Base-by-base conservation (phyloP, 2,113 vertebrate genomes). In the Pantherophis guttatus region DNA sequence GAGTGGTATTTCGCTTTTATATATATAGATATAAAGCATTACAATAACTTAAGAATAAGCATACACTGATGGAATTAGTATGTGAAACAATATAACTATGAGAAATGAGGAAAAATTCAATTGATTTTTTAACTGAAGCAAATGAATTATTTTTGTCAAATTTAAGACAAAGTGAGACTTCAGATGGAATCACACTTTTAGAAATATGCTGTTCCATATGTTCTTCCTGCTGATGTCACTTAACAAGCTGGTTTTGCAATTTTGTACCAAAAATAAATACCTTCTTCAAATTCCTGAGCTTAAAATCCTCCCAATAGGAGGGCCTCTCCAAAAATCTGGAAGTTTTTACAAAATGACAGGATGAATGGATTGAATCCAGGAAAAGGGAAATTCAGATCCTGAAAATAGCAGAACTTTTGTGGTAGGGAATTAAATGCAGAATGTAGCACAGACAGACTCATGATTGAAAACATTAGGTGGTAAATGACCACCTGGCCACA, bases 151-250 rank as follows among this genome's bases (percentile, higher is more conserved):
- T 94, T 96, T 96, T 93, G 54, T 85, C 88, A 39, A 58, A 58
- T 95, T 92, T 95, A 94, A 95, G 91, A 95, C 91, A 90, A 97
- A 94, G 93, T 96, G 92, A 87, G 95, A 95, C 13, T 94, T 92
- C 91, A 95, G 92, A 96, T 89, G 96, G 96, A 96, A 96, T 97
- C 95, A 96, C 94, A 97, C 95, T 94, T 96, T 93, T 95, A 95
- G 94, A 97, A 97, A 96, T 92, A 96, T 96, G 97, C 95, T 96
- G 93, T 96, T 95, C 95, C 95, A 97, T 97, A 97, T 95, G 97
- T 92, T 97, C 95, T 96, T 95, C 94, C 87, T 97, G 91, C 58
- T 96, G 97, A 97, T 96, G 94, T 96, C 96, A 96, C 92, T 96
- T 95, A 96, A 95, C 96, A 97, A 97, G 91, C 33, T 96, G 95